Base-by-base conservation (phyloP, 2,113 vertebrate species). In the Morone chrysops region DNA sequence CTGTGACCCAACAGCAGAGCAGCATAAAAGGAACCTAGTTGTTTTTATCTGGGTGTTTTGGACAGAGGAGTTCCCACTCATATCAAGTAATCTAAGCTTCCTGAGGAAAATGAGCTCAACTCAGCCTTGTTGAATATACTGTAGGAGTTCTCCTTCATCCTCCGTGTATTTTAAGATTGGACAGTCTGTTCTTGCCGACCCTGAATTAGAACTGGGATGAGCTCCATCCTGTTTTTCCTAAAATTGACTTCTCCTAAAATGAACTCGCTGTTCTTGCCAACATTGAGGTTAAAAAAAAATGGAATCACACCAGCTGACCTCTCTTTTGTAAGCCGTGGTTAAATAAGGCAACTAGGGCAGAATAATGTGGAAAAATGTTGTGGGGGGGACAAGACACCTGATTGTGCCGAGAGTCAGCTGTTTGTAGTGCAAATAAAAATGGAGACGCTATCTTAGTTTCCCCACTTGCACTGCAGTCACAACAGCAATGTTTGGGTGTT, bases 281-380 rank as follows among this genome's bases (percentile, higher is more conserved):
- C 1, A 7, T 80, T 54, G 16, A 22, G 7, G 43, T 1, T 47
- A 0, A 48, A 56, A 62, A 36, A 51, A 36, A 60, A 36, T 4
- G 8, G 16, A 61, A 17, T 36, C 14, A 36, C 11, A 66, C 2
- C 69, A 78, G 65, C 50, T 67, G 72, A 86, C 54, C 62, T 61
- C 48, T 59, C 38, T 50, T 76, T 45, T 43, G 47, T 43, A 43
- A 70, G 80, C 36, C 0, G 18, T 43, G 62, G 45, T 70, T 17
- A 77, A 75, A 86, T 65, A 81, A 25, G 20, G 51, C 57, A 88
- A 83, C 50, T 67, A 73, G 81, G 69, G 70, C 69, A 89, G 80
- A 88, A 80, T 72, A 72, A 83, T 80, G 51, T 59, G 63, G 68
- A 10, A 57, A 74, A 68, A 45, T 45, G 63, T 20, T 38, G 45